Percentiles rank a stretch among this genome's conserved stretches.
Conservation (phyloP, 2,888 invertebrate species). For the Tipula lateralis region DNA sequence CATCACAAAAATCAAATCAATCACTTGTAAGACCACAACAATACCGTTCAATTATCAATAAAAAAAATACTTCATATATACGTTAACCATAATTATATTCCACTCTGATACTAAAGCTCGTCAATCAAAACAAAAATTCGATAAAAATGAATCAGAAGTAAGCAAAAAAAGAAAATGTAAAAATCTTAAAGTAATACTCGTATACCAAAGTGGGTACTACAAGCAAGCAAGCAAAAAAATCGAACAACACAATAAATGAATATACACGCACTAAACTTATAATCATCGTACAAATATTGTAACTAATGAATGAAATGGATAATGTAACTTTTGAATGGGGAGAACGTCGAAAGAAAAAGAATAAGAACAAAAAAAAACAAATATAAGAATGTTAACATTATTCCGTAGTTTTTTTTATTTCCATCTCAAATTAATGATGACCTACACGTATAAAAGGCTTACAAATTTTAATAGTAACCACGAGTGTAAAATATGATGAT, state of each 20-base stretch:
- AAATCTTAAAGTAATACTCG: not conserved
- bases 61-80: not conserved
- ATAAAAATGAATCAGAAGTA: not conserved
- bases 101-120: not conserved
- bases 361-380: not conserved
- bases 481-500: conserved; percentile 27
- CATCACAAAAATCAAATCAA: not conserved
- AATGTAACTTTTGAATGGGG: conserved; percentile 19
- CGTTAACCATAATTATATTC: conserved; percentile 15
- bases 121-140: conserved; percentile 19
- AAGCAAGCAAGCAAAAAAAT: not conserved
- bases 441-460: conserved; percentile 14
- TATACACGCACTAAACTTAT: conserved; percentile 28
- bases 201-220: not conserved
- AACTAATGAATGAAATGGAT: conserved; percentile 29
- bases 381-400: conserved; percentile 3
- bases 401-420: not conserved
- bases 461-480: conserved; percentile 28
- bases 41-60: conserved; percentile 24
- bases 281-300: conserved; percentile 29
- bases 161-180: not conserved
- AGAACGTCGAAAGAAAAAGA: not conserved
- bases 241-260: conserved; percentile 19
- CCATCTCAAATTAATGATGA: conserved; percentile 20
- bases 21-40: not conserved